Conservation (phyloP, 2,797 vertebrate genomes). For the Chiroxiphia lanceolata region DNA sequence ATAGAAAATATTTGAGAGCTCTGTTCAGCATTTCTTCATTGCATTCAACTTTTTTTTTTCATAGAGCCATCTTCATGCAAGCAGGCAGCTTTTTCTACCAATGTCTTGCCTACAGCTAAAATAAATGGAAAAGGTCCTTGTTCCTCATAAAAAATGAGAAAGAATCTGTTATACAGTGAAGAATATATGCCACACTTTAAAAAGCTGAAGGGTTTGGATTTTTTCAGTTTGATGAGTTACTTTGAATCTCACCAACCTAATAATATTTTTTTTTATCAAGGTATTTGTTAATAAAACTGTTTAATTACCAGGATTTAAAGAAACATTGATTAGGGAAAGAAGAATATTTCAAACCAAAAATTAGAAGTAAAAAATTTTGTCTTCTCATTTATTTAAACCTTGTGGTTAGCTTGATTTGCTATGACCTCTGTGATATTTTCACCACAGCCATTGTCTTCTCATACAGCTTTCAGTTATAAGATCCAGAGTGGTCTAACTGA, state of each 20-base stretch:
- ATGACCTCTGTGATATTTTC: background rate
- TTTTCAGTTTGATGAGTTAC: background rate
- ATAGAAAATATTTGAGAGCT: background rate
- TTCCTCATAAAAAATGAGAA: background rate
- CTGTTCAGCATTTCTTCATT: background rate
- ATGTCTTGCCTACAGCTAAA: background rate
- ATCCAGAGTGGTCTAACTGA: background rate
- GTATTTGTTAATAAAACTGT: background rate
- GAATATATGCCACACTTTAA: background rate
- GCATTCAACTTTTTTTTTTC: background rate
- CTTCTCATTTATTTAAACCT: background rate
- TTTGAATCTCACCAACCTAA: background rate
- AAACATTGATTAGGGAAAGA: background rate
- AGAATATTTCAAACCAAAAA: background rate
- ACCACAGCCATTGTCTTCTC: background rate
- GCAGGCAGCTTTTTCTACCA: background rate
- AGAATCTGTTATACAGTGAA: background rate
- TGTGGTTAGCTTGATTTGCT: background rate
- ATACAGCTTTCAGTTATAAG: background rate
- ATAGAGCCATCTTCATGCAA: background rate
- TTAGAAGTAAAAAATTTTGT: background rate
- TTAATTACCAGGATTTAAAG: constrained; percentile 25
- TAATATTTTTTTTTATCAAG: constrained; percentile 3
- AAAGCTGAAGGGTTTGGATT: background rate
- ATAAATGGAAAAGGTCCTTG: background rate